Evolutionary conservation across 2,113 vertebrate genomes (phyloP), one percentile per base, ranked within the genome.

Genomic region (Ptilorrhoa leucosticta): DNA sequence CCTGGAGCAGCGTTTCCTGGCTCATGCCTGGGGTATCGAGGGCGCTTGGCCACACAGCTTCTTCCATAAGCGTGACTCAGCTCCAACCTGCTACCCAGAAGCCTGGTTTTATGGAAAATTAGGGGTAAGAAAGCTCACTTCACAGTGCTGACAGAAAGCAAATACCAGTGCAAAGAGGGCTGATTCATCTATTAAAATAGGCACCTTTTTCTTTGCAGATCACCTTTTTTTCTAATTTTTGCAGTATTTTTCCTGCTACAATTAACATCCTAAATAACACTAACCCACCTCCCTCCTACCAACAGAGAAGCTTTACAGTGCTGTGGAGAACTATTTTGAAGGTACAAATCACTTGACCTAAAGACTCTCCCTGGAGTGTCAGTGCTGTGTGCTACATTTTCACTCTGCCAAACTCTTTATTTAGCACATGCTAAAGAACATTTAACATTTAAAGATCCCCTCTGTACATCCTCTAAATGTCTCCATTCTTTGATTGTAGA

Each of bases 371-470:
- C 93, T 75, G 51, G 93, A 90, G 89, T 91, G 90, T 60, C 84
- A 60, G 61, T 79, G 77, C 70, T 77, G 60, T 27, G 56, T 17
- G 26, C 76, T 93, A 68, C 53, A 14, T 93, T 96, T 94, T 92
- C 87, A 45, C 89, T 77, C 87, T 80, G 83, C 90, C 94, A 96
- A 96, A 89, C 45, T 53, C 78, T 95, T 95, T 87, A 94, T 97
- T 96, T 96, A 96, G 92, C 94, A 82, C 91, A 91, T 90, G 80
- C 86, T 98, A 83, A 96, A 90, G 77, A 95, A 89, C 76, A 28
- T 90, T 97, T 97, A 97, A 89, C 94, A 98, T 96, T 97, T 97
- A 96, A 97, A 97, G 83, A 97, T 93, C 76, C 64, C 72, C 48
- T 91, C 96, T 95, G 83, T 94, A 93, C 91, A 96, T 95, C 89